Conservation (phyloP, 2,797 vertebrate species). For the Scolopax rusticola region DNA sequence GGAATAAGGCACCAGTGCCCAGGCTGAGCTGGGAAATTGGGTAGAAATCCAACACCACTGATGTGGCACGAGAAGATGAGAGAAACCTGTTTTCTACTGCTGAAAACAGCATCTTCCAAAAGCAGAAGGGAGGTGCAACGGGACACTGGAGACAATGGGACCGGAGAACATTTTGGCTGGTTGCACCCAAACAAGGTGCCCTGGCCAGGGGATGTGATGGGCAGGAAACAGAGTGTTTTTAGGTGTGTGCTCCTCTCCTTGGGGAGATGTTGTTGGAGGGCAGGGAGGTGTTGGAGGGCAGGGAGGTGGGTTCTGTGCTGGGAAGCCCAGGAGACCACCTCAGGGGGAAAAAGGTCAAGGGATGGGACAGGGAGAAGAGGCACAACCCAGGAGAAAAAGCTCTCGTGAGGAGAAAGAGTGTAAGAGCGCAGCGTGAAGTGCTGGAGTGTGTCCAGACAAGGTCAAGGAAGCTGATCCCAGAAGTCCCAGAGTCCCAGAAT, state of each 20-base stretch:
- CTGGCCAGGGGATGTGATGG: not conserved
- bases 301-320: not conserved
- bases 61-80: not conserved
- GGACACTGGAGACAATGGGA: no score
- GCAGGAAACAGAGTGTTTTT: not conserved
- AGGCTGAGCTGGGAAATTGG: not conserved
- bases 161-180: not conserved
- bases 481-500: no score
- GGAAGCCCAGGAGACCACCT: not conserved
- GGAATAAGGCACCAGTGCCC: not conserved
- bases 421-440: not conserved
- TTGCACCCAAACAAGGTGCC: not conserved
- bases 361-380: not conserved
- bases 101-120: not conserved
- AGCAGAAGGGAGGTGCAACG: no score
- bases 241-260: not conserved
- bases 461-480: not conserved
- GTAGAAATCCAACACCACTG: not conserved
- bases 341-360: not conserved
- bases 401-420: not conserved
- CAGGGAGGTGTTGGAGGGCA: not conserved
- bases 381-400: not conserved
- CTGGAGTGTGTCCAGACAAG: not conserved
- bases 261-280: not conserved
- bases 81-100: no score